Percentiles rank a stretch among this genome's conserved stretches.
phyloP scores from a whole-genome alignment of 2,888 invertebrate species.

The Pimpla rufipes region DNA sequence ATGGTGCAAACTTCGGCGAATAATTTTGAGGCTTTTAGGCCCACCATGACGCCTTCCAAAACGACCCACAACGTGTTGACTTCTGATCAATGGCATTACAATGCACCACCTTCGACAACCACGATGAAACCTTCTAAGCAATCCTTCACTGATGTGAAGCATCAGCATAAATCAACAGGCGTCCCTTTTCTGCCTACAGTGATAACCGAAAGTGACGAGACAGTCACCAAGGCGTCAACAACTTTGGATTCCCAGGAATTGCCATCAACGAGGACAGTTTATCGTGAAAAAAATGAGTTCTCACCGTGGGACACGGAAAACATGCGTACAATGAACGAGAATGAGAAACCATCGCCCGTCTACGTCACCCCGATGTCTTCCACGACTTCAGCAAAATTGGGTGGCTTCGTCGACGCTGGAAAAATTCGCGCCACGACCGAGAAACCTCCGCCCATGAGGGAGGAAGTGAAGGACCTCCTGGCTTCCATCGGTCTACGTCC shows the following conservation, averaged over 20 bases:
- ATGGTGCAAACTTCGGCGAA: slow-evolving; percentile 73
- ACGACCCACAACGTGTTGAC: slow-evolving; percentile 75
- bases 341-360: slow-evolving; percentile 70
- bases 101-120: slow-evolving; percentile 79
- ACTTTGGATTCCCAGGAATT: background rate
- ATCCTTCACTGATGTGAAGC: background rate
- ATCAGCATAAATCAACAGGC: slow-evolving; percentile 17
- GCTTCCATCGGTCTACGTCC: slow-evolving; percentile 85
- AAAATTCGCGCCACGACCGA: slow-evolving; percentile 68
- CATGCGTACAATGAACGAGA: slow-evolving; percentile 52
- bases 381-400: slow-evolving; percentile 49
- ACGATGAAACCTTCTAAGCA: slow-evolving; percentile 4
- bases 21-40: slow-evolving; percentile 73
- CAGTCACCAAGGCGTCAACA: background rate
- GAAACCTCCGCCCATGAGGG: slow-evolving; percentile 77
- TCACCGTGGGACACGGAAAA: slow-evolving; percentile 60
- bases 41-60: slow-evolving; percentile 76
- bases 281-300: background rate
- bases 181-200: slow-evolving; percentile 71
- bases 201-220: slow-evolving; percentile 41
- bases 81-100: slow-evolving; percentile 84
- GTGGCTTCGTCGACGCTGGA: slow-evolving; percentile 34
- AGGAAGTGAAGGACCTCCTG: slow-evolving; percentile 83
- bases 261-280: background rate
- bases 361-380: slow-evolving; percentile 78